Percentiles rank a stretch among this genome's conserved stretches.
Conservation (phyloP, 1,140 invertebrate species). For the Scaptodrosophila lebanonensis region DNA sequence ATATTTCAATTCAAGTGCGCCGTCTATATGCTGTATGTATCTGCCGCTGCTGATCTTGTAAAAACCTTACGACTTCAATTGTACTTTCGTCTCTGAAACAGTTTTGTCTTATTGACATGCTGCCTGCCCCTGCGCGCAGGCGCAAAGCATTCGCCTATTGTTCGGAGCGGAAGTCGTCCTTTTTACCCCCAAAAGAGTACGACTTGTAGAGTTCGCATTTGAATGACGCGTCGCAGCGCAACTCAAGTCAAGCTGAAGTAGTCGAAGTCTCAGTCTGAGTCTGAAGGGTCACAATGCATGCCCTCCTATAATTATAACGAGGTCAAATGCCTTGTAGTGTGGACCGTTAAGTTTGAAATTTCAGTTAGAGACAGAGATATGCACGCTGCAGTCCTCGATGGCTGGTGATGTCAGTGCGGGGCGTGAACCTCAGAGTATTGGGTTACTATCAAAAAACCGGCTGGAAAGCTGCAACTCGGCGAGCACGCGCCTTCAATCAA, state of each 20-base stretch:
- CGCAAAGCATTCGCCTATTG: conserved; percentile 28
- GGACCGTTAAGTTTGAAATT: conserved; percentile 17
- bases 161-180: conserved; percentile 48
- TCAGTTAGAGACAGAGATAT: too few relatives aligned
- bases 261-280: conserved; percentile 6
- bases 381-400: too few relatives aligned
- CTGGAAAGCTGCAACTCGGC: conserved; percentile 50
- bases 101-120: conserved; percentile 61
- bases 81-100: conserved; percentile 9
- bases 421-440: conserved; percentile 29
- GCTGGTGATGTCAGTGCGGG: background rate
- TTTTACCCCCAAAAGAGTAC: conserved; percentile 14
- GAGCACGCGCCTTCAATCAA: conserved; percentile 40
- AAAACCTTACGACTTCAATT: conserved; percentile 41
- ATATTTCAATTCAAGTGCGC: conserved; percentile 45
- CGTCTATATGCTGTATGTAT: conserved; percentile 30
- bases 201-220: background rate
- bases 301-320: conserved; percentile 69
- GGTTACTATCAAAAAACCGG: conserved; percentile 55
- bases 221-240: too few relatives aligned
- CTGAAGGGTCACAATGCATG: conserved; percentile 43
- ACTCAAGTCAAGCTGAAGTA: conserved; percentile 40
- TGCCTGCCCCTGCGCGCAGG: conserved; percentile 25
- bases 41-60: conserved; percentile 58
- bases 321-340: conserved; percentile 38